Conservation (phyloP, 2,797 vertebrate genomes). For the Nannoperca obscura region DNA sequence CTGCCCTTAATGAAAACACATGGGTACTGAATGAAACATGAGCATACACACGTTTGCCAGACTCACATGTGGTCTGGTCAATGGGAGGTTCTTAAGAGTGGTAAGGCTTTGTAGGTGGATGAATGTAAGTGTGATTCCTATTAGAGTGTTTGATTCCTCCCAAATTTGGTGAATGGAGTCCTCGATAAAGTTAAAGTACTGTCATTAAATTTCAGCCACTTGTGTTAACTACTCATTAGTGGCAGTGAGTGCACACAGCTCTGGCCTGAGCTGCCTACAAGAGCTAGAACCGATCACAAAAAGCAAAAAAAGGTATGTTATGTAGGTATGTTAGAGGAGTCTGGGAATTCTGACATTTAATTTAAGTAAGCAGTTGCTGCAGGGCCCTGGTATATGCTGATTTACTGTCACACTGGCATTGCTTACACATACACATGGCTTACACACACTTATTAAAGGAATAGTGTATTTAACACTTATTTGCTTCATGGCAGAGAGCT, state of each 20-base stretch:
- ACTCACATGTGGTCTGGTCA: not conserved
- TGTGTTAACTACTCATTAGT: not conserved
- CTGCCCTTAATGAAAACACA: conserved; percentile 69
- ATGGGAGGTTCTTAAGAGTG: not conserved
- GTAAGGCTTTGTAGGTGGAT: not conserved
- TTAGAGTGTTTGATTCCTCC: too few relatives aligned
- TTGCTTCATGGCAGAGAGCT: not conserved
- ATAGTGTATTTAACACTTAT: not conserved
- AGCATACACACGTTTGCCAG: conserved; percentile 39
- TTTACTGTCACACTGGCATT: not conserved
- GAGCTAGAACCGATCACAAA: not conserved
- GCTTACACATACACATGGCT: not conserved
- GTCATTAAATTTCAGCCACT: not conserved
- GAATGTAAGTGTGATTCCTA: too few relatives aligned
- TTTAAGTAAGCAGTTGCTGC: not conserved
- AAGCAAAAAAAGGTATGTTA: not conserved
- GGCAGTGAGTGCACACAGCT: not conserved
- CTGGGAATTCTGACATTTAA: not conserved
- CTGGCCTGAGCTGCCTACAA: not conserved
- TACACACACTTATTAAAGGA: not conserved
- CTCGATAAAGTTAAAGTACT: not conserved
- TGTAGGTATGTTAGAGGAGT: not conserved
- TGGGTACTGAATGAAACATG: conserved; percentile 73
- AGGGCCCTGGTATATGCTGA: not conserved
- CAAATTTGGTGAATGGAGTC: not conserved